Conservation (phyloP, 2,797 vertebrate species). For the Cirrhinus mrigala region DNA sequence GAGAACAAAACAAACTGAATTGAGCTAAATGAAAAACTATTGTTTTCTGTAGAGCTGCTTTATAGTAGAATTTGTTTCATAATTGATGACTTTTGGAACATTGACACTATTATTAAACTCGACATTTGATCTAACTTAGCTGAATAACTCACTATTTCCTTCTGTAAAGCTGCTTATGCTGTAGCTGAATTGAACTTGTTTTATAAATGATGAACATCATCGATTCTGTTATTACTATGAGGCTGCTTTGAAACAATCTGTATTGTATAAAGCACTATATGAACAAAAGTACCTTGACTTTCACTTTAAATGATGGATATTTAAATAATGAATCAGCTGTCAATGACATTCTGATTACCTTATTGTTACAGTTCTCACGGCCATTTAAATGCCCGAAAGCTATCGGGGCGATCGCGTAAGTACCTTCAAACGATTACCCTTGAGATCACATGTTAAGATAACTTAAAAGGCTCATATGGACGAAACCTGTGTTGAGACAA, state of each 20-base stretch:
- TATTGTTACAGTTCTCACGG: neutral
- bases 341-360: slow-evolving; percentile 1
- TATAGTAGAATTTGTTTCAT: neutral
- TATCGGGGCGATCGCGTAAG: slow-evolving; percentile 2
- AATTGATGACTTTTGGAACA: neutral
- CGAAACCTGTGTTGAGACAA: slow-evolving; percentile 16
- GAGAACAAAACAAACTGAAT: neutral
- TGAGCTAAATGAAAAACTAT: neutral
- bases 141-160: neutral
- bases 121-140: neutral
- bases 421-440: slow-evolving; percentile 14
- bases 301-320: neutral
- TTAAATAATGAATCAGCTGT: neutral
- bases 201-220: neutral
- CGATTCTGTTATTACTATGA: neutral
- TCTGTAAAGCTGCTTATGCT: neutral
- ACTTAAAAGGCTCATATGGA: slow-evolving; percentile 40
- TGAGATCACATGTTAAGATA: slow-evolving; percentile 29
- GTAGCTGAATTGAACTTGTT: neutral
- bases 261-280: neutral
- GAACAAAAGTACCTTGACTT: neutral
- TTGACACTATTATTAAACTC: neutral
- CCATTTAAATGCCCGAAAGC: neutral
- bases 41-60: neutral
- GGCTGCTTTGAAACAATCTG: neutral